Base-by-base conservation (phyloP, 2,113 vertebrate genomes). In the Rissa tridactyla region DNA sequence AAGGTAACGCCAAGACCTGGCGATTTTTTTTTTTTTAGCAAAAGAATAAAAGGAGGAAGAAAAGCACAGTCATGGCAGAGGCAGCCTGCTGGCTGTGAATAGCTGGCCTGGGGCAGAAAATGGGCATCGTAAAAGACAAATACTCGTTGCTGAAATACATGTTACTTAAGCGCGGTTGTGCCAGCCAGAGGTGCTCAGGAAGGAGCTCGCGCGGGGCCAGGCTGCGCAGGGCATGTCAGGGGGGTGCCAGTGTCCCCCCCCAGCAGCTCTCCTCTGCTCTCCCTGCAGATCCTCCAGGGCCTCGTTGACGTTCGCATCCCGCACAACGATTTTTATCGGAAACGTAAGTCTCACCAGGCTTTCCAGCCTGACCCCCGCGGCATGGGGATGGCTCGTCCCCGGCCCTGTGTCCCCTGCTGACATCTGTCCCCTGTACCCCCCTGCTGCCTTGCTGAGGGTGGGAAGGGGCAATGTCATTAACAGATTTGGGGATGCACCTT, bases 261-360 rank as follows among this genome's bases (percentile, higher is more conserved):
- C 73, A 72, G 54, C 69, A 82, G n/a, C 66, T 82, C 42, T 89
- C 40, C 42, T 94, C 26, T 95, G 70, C 80, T 98, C 90, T 94
- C 40, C 94, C 94, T 57, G 32, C 96, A 99, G 99, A 98, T 99
- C 66, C 98, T 99, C 86, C 98, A 98, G 64, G 99, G 99, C 58
- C 97, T 99, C 2, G 98, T 99, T 0, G 98, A 99, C 1, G 99
- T 99, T 94, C 98, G 99, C 70, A 97, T 99, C 75, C 99, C 99
- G 20, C 98, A 99, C 96, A 99, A 99, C 32, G 97, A 96, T 70
- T 99, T 99, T 95, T 99, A 99, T 88, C 98, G 97, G 81, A 99
- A 99, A 97, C 1, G 99, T 99, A 88, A 98, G 99, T 13, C 46
- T 78, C 9, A 0, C 32, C 9, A 9, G 70, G 42, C 60, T 85